Percentiles rank a stretch among this genome's conserved stretches.
These are phyloP conservation scores for Micromesistius poutassou DNA, from an alignment of 2,797 vertebrate species.

Conservation along the genomic window DNA sequence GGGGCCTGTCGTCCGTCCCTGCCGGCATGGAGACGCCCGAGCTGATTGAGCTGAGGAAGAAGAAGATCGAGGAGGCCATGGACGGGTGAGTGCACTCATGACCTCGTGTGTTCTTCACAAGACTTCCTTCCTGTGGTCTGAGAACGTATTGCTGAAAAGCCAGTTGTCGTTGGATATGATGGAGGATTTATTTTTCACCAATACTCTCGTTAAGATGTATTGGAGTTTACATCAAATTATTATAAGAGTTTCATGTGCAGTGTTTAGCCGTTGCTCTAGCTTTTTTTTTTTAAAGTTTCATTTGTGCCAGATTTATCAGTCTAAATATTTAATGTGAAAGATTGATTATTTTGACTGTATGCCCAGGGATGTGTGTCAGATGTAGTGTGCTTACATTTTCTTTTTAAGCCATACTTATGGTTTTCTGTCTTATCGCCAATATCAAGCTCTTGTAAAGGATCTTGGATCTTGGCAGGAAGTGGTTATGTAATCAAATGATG, in stretches of 20 bases:
- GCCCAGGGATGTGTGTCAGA: not conserved
- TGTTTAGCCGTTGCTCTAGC: no score
- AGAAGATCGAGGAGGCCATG: conserved; percentile 94
- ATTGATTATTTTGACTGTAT: not conserved
- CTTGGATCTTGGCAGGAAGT: not conserved
- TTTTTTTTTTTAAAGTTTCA: not conserved
- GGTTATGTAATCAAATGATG: not conserved
- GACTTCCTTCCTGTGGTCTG: no score
- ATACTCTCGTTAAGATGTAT: no score
- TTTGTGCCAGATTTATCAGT: not conserved
- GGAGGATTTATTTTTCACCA: no score
- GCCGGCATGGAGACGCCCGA: conserved; percentile 94
- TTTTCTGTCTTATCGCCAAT: not conserved
- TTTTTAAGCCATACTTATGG: not conserved
- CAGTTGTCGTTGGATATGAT: no score
- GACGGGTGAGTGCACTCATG: conserved; percentile 75
- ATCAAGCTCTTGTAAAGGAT: not conserved
- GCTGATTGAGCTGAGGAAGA: conserved; percentile 92
- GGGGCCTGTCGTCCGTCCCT: conserved; percentile 88
- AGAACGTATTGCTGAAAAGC: no score
- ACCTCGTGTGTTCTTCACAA: not conserved
- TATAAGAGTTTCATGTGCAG: no score
- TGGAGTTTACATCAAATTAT: not conserved
- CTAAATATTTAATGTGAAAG: not conserved
- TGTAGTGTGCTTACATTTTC: not conserved